Evolutionary conservation across 2,797 vertebrate genomes (phyloP).

Genomic region (Phoxinus dragarum): DNA sequence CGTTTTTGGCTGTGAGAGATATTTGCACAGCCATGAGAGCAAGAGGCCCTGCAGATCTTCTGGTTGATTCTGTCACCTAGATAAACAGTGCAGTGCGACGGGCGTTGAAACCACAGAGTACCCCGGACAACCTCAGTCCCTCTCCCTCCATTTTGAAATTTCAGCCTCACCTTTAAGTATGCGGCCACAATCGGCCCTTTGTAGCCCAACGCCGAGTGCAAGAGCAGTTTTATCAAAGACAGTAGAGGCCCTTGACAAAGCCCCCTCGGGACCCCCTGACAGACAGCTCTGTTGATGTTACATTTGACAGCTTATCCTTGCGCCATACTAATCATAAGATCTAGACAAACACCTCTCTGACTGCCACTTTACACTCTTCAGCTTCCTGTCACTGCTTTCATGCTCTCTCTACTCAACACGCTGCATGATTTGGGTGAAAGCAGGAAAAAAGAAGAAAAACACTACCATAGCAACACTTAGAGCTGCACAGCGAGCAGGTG

Average conservation of each 20-base stretch:
- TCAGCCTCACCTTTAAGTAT: constrained; percentile 45
- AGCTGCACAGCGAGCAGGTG: constrained; percentile 54
- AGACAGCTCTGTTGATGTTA: constrained; percentile 52
- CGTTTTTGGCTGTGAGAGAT: constrained; percentile 37
- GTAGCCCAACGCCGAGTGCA: constrained; percentile 47
- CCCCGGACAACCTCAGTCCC: constrained; percentile 16
- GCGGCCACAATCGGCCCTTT: constrained; percentile 54
- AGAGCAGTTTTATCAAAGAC: constrained; percentile 51
- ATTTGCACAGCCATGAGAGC: constrained; percentile 49
- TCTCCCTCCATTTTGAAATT: constrained; percentile 60
- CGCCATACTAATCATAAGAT: constrained; percentile 61
- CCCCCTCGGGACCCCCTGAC: constrained; percentile 47
- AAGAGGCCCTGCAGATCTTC: constrained; percentile 54
- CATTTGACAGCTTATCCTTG: constrained; percentile 58
- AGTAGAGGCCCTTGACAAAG: constrained; percentile 51
- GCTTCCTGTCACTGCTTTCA: constrained; percentile 58
- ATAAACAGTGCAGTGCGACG: constrained; percentile 50
- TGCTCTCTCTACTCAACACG: constrained; percentile 47
- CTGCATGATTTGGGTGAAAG: constrained; percentile 54
- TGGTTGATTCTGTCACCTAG: constrained; percentile 56
- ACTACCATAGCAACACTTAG: constrained; percentile 43
- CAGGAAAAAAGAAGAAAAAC: constrained; percentile 26
- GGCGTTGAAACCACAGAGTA: constrained; percentile 44
- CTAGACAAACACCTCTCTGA: constrained; percentile 62
- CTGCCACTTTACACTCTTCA: constrained; percentile 58